A percentile compares a stretch with the other conserved stretches of the same genome.
Conservation (phyloP, 2,888 invertebrate species). For the Stomorhina lunata region DNA sequence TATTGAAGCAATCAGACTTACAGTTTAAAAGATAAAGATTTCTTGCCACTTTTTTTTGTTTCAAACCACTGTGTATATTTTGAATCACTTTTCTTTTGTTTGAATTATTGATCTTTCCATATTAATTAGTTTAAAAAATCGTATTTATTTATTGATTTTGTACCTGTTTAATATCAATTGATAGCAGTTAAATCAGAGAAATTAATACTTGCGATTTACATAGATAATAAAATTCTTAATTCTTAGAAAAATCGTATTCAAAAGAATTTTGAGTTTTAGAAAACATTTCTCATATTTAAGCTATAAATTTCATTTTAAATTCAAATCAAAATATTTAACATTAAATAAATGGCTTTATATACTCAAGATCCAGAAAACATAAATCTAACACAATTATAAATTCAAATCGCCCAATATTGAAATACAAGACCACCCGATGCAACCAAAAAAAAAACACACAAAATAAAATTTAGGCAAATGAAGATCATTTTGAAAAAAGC, state of each 20-base stretch:
- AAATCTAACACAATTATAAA: neutral
- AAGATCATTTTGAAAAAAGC: slow-evolving; percentile 24
- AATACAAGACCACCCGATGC: slow-evolving; percentile 35
- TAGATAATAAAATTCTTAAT: neutral
- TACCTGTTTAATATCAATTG: slow-evolving; percentile 18
- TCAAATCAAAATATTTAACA: no score
- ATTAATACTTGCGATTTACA: slow-evolving; percentile 12
- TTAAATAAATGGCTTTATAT: no score
- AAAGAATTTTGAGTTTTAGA: no score
- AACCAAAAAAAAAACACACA: neutral
- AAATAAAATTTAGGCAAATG: no score
- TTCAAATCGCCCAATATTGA: neutral
- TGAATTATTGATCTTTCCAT: neutral
- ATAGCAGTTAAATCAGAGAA: neutral
- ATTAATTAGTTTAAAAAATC: neutral
- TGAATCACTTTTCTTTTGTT: neutral
- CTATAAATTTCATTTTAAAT: no score
- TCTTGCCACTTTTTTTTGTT: no score
- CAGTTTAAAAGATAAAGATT: no score
- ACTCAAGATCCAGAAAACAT: neutral
- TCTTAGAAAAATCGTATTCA: no score
- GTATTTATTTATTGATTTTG: neutral
- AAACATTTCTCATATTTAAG: no score
- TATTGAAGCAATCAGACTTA: no score
- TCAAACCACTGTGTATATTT: no score